Evolutionary conservation across 2,888 invertebrate species (phyloP).

Genomic region (Lathronympha strigana): DNA sequence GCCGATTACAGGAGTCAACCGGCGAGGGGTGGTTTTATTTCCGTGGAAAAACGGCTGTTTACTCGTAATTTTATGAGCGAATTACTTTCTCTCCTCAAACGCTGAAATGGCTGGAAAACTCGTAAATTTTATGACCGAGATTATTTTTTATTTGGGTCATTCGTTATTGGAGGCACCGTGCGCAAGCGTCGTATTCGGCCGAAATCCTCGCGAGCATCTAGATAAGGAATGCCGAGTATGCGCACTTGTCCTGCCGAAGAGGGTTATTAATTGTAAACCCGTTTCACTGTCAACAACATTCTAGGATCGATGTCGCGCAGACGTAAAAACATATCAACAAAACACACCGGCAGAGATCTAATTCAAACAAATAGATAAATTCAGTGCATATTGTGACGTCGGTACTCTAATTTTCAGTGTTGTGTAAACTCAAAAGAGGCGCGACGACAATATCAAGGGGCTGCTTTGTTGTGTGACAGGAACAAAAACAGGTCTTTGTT

Average conservation of each 20-base stretch:
- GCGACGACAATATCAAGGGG: conserved; percentile 70
- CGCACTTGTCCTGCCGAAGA: conserved; percentile 66
- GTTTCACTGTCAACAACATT: conserved; percentile 82
- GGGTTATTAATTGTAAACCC: conserved; percentile 82
- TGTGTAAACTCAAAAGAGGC: conserved; percentile 78
- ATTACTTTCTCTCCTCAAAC: conserved; percentile 80
- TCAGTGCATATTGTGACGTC: conserved; percentile 71
- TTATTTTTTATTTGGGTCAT: conserved; percentile 75
- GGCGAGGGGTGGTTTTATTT: conserved; percentile 73
- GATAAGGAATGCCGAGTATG: conserved; percentile 61
- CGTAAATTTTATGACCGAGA: conserved; percentile 75
- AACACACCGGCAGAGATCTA: conserved; percentile 71
- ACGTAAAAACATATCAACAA: conserved; percentile 63
- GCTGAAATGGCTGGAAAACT: conserved; percentile 74
- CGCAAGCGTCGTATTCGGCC: conserved; percentile 44
- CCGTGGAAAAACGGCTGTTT: conserved; percentile 81
- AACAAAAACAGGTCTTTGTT: conserved; percentile 74
- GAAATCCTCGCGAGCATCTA: conserved; percentile 41
- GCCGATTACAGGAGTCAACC: conserved; percentile 82
- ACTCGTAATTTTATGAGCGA: conserved; percentile 81
- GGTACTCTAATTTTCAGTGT: conserved; percentile 81
- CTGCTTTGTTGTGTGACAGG: conserved; percentile 65
- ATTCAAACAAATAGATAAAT: conserved; percentile 65
- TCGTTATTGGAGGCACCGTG: conserved; percentile 58
- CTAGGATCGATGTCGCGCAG: conserved; percentile 74